phyloP scores from a whole-genome alignment of 30 jellyfish, hydroid and myxozoan genomes.

The Cassiopea andromeda region DNA sequence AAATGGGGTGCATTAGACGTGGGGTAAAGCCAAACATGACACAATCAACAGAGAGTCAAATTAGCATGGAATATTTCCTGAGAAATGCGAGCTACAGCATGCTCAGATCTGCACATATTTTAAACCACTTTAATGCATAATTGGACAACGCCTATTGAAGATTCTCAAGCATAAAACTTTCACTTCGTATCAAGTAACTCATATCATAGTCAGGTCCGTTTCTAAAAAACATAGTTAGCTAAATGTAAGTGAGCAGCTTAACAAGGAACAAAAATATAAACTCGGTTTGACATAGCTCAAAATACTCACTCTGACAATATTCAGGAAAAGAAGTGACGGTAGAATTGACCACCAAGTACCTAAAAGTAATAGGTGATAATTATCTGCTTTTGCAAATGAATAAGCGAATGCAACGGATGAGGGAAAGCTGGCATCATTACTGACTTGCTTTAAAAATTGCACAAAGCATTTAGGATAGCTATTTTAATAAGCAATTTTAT shows the following conservation, averaged over 20 bases:
- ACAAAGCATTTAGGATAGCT: not conserved
- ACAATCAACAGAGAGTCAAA: not conserved
- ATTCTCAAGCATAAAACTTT: no score
- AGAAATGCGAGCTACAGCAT: no score
- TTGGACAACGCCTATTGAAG: no score
- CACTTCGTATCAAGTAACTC: not conserved
- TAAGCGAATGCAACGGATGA: not conserved
- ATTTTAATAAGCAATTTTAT: not conserved
- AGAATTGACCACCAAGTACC: conserved; percentile 67
- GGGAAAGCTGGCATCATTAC: not conserved
- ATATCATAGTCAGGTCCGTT: not conserved
- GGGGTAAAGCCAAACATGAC: not conserved
- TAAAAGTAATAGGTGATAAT: not conserved
- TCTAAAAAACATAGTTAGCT: not conserved
- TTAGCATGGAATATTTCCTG: not conserved
- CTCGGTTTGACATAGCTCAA: not conserved
- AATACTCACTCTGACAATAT: conserved; percentile 25
- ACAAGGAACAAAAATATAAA: no score
- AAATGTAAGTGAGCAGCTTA: not conserved
- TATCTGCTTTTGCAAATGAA: not conserved
- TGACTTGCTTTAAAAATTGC: no score
- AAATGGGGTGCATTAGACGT: not conserved
- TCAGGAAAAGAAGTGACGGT: conserved; percentile 55
- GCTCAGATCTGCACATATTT: no score
- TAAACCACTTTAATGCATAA: no score